Conservation (phyloP, 2,113 vertebrate species). For the Corythoichthys intestinalis region DNA sequence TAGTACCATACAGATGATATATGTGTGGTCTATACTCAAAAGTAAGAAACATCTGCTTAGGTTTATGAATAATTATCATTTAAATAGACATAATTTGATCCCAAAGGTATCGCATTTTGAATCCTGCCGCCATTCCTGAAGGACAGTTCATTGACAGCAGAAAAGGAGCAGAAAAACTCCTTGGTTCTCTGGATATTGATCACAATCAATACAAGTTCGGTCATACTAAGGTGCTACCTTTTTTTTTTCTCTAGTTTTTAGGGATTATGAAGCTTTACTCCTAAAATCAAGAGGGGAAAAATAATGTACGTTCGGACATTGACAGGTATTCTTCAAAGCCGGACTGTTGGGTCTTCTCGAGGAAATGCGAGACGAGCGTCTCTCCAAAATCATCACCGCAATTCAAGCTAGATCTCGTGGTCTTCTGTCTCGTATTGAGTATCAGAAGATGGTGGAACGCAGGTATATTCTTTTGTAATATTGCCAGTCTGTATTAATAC, state of each 20-base stretch:
- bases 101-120: slow-evolving; percentile 70
- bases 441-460: slow-evolving; percentile 84
- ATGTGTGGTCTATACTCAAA: no score
- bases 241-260: slow-evolving; percentile 27
- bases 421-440: slow-evolving; percentile 81
- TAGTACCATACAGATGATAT: no score
- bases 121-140: slow-evolving; percentile 60
- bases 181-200: slow-evolving; percentile 79
- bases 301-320: background rate
- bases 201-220: slow-evolving; percentile 83
- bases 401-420: slow-evolving; percentile 85
- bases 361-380: slow-evolving; percentile 86
- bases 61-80: no score
- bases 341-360: slow-evolving; percentile 85
- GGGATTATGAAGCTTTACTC: background rate
- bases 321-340: slow-evolving; percentile 78
- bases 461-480: slow-evolving; percentile 59
- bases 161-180: slow-evolving; percentile 77
- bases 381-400: slow-evolving; percentile 81
- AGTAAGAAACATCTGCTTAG: no score
- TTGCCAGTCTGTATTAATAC: background rate
- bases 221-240: slow-evolving; percentile 77
- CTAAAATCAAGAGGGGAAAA: background rate
- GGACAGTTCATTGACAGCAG: slow-evolving; percentile 92
- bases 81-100: no score